Base-by-base conservation (phyloP, 2,888 invertebrate genomes). In the Gordius sp. region DNA sequence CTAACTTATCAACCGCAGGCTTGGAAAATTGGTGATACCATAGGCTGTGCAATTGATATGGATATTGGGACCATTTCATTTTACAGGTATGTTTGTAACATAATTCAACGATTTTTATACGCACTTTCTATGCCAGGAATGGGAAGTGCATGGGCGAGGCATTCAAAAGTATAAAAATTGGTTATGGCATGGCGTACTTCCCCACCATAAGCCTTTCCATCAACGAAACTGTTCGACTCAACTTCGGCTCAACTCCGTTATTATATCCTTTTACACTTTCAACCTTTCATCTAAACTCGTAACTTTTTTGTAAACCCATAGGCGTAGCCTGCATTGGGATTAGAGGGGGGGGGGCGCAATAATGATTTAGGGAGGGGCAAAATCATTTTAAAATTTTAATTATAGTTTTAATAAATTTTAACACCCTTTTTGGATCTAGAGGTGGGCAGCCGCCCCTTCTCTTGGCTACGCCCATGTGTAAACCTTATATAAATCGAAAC, bases 21-120 rank as follows among this genome's bases (percentile, higher is more conserved):
- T 20, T 83, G 82, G 82, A 72, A 79, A 61, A 76, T 78, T n/a
- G 82, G 82, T 20, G 83, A 83, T 68, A 77, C 82, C 56, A 81
- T 82, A 58, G 78, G 78, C 0, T 75, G 78, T 62, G 77, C 79
- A 59, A 70, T 82, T 26, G 80, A 83, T 66, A 69, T 81, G 66
- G 80, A 82, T 61, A 73, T 72, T 24, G 79, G 79, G 4, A 73
- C 71, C 1, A 72, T 82, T 59, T 76, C 78, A 64, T 82, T 74
- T 65, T 78, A 71, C 64, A 74, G 76, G 76, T 75, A 62, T 58
- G 41, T 41, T 2, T 27, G 20, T 16, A 4, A 24, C 4, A 18
- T 25, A n/a, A 4, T 27, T 23, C 18, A 47, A 47, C 0, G 13
- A 41, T 20, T 55, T n/a, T 60, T 60, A 8, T 26, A 18, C 28